A percentile compares a stretch with the other conserved stretches of the same genome.
Evolutionary conservation across 1,140 invertebrate species (phyloP).

Genomic region (Meteorus sp.): DNA sequence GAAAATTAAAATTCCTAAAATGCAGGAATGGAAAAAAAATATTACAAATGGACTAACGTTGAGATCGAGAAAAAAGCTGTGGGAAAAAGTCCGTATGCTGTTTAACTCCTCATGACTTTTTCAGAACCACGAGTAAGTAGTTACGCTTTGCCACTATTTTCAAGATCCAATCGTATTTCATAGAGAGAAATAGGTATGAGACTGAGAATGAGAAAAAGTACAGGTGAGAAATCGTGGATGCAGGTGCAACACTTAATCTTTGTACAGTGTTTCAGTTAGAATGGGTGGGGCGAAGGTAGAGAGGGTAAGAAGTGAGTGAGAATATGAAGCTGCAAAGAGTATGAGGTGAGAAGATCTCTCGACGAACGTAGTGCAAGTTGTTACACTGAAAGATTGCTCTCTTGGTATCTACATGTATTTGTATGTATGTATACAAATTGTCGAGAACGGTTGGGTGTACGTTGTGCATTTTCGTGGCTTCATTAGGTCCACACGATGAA

Average conservation of each 20-base stretch:
- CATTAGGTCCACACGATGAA: constrained; percentile 11
- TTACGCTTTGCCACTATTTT: background rate
- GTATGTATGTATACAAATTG: background rate
- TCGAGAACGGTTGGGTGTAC: background rate
- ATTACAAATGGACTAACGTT: no score
- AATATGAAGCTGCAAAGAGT: no score
- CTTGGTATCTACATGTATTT: background rate
- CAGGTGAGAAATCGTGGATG: constrained; percentile 27
- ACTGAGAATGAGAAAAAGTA: constrained; percentile 27
- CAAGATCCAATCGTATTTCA: constrained; percentile 27
- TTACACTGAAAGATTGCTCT: constrained; percentile 2
- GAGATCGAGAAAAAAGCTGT: background rate
- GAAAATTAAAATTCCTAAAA: no score
- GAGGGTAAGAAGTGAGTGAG: background rate
- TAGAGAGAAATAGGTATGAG: constrained; percentile 7
- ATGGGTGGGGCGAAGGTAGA: background rate
- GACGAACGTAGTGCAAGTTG: no score
- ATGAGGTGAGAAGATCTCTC: no score
- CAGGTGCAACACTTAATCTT: constrained; percentile 29
- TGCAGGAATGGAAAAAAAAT: no score
- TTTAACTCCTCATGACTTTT: constrained; percentile 23
- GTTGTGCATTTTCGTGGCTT: constrained; percentile 9
- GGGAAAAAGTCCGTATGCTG: constrained; percentile 2
- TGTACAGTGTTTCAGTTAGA: background rate
- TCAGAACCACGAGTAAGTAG: constrained; percentile 2